phyloP scores from a whole-genome alignment of 2,113 vertebrate species.

The Malaclemys terrapin region DNA sequence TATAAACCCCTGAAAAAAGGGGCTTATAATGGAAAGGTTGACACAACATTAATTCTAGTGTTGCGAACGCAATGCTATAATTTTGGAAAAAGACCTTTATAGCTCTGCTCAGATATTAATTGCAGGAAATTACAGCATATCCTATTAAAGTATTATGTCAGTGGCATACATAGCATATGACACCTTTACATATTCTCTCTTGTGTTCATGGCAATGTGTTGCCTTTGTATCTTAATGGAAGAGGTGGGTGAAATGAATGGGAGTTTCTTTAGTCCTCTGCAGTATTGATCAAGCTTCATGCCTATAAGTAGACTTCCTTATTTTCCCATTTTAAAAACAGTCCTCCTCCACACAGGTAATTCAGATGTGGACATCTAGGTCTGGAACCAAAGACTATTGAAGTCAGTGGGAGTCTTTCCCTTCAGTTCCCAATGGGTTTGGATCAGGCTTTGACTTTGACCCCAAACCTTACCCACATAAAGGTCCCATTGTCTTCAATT shows the following conservation, averaged over 20 bases:
- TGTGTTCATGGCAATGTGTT: slow-evolving; percentile 66
- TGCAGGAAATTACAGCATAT: slow-evolving; percentile 86
- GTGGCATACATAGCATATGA: slow-evolving; percentile 72
- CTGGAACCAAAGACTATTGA: background rate
- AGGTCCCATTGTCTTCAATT: background rate
- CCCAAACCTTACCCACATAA: background rate
- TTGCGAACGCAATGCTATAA: slow-evolving; percentile 78
- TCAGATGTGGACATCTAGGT: background rate
- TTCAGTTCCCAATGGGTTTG: background rate
- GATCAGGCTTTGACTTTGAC: background rate
- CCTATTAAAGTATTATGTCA: slow-evolving; percentile 82
- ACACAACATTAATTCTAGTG: slow-evolving; percentile 81
- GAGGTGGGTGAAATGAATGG: slow-evolving; percentile 58
- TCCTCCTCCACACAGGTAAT: slow-evolving; percentile 17
- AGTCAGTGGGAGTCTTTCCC: background rate
- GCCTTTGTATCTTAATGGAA: slow-evolving; percentile 69
- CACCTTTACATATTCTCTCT: slow-evolving; percentile 77
- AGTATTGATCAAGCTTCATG: slow-evolving; percentile 35
- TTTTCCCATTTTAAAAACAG: background rate
- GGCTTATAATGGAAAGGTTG: slow-evolving; percentile 81
- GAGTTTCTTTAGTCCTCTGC: slow-evolving; percentile 52
- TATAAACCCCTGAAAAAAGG: slow-evolving; percentile 70
- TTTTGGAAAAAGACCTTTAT: slow-evolving; percentile 76
- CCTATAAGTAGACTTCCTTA: background rate
- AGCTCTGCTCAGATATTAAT: slow-evolving; percentile 81